Percentiles rank a stretch among this genome's conserved stretches.
These are phyloP conservation scores for Microcebus murinus DNA, from an alignment of 2,113 vertebrate genomes.

Conservation along the genomic window DNA sequence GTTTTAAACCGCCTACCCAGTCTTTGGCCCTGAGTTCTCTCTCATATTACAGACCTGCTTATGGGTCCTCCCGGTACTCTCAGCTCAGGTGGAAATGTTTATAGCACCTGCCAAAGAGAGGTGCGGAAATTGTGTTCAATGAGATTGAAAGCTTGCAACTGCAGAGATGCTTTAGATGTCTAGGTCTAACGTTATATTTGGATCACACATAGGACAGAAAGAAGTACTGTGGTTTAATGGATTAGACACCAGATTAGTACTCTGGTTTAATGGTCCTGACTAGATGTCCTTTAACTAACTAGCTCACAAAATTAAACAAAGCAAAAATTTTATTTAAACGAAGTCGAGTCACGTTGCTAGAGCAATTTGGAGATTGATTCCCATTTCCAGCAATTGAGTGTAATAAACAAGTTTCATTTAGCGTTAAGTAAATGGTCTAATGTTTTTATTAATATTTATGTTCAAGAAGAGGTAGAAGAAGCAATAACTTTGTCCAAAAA, in stretches of 20 bases:
- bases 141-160: neutral
- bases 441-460: slow-evolving; percentile 56
- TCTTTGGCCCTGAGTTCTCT: neutral
- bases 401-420: slow-evolving; percentile 55
- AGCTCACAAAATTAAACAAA: neutral
- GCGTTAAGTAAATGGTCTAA: neutral
- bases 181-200: neutral
- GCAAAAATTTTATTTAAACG: slow-evolving; percentile 10
- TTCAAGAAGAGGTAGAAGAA: slow-evolving; percentile 41
- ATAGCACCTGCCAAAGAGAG: neutral
- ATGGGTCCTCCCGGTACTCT: accelerated
- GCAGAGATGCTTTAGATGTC: neutral
- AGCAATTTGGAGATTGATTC: slow-evolving; percentile 37
- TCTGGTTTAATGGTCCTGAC: neutral
- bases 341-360: neutral
- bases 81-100: neutral
- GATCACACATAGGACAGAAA: no score
- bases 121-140: neutral
- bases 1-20: neutral
- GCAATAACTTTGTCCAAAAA: slow-evolving; percentile 54
- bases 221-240: neutral
- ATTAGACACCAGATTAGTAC: neutral
- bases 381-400: slow-evolving; percentile 25
- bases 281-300: neutral
- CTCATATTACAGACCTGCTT: neutral